Percentiles rank a stretch among this genome's conserved stretches.
These are phyloP conservation scores for Hesperia comma DNA, from an alignment of 2,888 invertebrate species.

Conservation along the genomic window DNA sequence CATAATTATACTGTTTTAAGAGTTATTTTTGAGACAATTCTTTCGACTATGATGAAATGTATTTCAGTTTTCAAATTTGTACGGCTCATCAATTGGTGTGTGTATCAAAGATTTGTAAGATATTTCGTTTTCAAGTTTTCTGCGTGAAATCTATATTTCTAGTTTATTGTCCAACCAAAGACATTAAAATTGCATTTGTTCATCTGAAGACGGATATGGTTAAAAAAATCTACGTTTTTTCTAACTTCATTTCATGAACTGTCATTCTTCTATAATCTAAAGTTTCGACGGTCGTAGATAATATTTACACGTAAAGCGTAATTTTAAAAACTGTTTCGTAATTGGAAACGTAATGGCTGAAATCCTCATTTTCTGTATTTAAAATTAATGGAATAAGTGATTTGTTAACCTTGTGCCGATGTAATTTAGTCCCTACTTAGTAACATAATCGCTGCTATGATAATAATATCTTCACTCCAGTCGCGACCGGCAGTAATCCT, in stretches of 20 bases:
- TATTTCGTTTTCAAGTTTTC: background rate
- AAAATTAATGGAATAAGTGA: conserved; percentile 1
- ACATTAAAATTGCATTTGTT: background rate
- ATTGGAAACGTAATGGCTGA: conserved; percentile 13
- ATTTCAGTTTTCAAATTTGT: too few relatives aligned
- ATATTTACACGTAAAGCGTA: background rate
- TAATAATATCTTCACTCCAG: conserved; percentile 12
- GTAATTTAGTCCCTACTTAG: conserved; percentile 13
- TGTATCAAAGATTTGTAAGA: too few relatives aligned
- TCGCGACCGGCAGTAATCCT: conserved; percentile 9
- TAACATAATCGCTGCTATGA: conserved; percentile 25
- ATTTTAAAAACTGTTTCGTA: background rate
- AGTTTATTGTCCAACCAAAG: background rate
- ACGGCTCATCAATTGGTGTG: too few relatives aligned
- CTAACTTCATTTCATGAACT: too few relatives aligned
- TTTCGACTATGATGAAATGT: too few relatives aligned
- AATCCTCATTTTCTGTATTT: conserved; percentile 16
- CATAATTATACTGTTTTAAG: background rate
- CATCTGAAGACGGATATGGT: background rate
- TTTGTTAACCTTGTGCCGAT: conserved; percentile 17
- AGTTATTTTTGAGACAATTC: too few relatives aligned
- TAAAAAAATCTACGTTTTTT: background rate
- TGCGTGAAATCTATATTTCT: background rate
- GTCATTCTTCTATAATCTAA: background rate
- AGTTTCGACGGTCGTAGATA: background rate